These are phyloP conservation scores for Tanaodytes sp. DNA, from an alignment of 2,888 invertebrate genomes.

Conservation along the genomic window DNA sequence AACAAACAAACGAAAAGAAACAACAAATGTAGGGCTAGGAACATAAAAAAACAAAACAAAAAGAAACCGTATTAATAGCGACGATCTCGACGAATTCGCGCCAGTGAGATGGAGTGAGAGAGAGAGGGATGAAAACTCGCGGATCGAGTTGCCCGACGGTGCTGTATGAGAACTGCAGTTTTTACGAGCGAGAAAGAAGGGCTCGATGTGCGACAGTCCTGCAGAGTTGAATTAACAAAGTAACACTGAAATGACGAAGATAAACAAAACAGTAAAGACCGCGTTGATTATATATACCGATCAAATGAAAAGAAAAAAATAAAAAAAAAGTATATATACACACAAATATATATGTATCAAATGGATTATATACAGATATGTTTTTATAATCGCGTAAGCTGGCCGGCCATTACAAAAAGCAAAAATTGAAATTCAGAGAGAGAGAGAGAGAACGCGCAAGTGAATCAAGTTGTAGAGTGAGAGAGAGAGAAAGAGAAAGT, in stretches of 20 bases:
- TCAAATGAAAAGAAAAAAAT: no score
- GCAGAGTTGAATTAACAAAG: conserved; percentile 12
- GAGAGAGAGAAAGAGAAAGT: no score
- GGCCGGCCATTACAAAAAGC: no score
- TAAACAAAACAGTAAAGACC: conserved; percentile 12
- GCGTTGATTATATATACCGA: conserved; percentile 30
- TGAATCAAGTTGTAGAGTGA: no score
- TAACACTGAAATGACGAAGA: not conserved
- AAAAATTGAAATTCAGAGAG: no score
- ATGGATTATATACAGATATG: no score
- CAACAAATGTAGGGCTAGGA: conserved; percentile 32
- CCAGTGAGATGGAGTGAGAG: conserved; percentile 34
- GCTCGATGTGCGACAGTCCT: conserved; percentile 58
- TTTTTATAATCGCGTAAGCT: no score
- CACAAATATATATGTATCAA: conserved; percentile 54
- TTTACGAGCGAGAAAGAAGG: conserved; percentile 54
- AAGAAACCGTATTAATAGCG: conserved; percentile 28
- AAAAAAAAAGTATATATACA: conserved; percentile 20
- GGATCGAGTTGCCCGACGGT: conserved; percentile 47
- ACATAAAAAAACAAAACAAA: no score
- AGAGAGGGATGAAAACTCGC: conserved; percentile 34
- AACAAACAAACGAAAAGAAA: no score
- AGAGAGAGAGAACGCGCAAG: no score
- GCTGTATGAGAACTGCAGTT: conserved; percentile 47
- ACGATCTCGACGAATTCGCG: conserved; percentile 48